A percentile compares a stretch with the other conserved stretches of the same genome.
phyloP scores from a whole-genome alignment of 2,888 invertebrate species.

The Lithophane socia region DNA sequence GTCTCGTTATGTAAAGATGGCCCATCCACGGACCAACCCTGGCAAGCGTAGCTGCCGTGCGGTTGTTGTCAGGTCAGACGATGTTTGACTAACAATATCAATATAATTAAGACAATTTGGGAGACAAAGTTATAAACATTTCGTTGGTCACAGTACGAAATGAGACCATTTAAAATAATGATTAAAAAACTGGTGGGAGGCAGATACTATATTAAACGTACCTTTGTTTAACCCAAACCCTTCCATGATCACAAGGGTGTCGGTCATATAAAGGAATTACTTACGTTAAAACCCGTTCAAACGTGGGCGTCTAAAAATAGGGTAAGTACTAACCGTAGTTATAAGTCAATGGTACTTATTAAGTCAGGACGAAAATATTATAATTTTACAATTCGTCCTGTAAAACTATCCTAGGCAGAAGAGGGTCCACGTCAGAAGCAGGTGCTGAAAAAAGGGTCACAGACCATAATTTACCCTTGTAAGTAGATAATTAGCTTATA shows the following conservation, averaged over 20 bases:
- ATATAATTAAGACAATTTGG: neutral
- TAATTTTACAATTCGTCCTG: neutral
- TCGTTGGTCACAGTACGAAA: neutral
- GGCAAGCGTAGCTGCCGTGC: too few relatives aligned
- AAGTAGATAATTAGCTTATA: slow-evolving; percentile 32
- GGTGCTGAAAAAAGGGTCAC: slow-evolving; percentile 58
- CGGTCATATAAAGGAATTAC: slow-evolving; percentile 16
- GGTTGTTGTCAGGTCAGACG: neutral
- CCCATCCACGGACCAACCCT: too few relatives aligned
- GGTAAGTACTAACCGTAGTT: slow-evolving; percentile 21
- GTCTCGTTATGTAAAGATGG: too few relatives aligned
- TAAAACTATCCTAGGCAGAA: slow-evolving; percentile 37
- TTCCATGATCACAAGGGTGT: slow-evolving; percentile 9
- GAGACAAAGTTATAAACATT: neutral
- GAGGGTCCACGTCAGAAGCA: slow-evolving; percentile 34
- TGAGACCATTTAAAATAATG: neutral
- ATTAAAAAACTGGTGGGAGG: neutral
- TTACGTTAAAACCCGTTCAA: slow-evolving; percentile 12
- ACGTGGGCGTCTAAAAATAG: slow-evolving; percentile 44
- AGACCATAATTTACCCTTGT: slow-evolving; percentile 43
- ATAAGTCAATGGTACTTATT: slow-evolving; percentile 42
- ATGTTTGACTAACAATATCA: neutral
- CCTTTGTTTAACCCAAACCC: slow-evolving; percentile 13
- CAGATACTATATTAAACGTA: neutral
- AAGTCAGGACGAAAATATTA: slow-evolving; percentile 19